These are phyloP conservation scores for Thymallus thymallus DNA, from an alignment of 2,113 vertebrate species.

Conservation along the genomic window DNA sequence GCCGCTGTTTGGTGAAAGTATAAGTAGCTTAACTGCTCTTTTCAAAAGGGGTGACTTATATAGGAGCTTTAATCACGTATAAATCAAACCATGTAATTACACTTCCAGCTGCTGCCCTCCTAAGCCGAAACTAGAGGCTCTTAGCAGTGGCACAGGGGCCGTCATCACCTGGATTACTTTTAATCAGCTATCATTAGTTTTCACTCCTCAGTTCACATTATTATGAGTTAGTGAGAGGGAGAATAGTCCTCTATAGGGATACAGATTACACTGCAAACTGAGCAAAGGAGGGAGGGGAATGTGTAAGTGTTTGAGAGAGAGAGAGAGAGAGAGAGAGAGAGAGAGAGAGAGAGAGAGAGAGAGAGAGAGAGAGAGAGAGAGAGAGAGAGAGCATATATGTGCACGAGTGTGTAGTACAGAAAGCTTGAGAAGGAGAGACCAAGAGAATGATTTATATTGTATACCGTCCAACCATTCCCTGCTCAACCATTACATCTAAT, in stretches of 20 bases:
- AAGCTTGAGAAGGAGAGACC: neutral
- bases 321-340: neutral
- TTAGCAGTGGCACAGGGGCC: conserved; percentile 72
- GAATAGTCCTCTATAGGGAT: neutral
- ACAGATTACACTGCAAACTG: neutral
- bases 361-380: neutral
- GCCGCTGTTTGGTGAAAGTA: conserved; percentile 94
- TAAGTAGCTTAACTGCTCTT: conserved; percentile 98
- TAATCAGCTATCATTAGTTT: conserved; percentile 76
- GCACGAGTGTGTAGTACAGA: neutral
- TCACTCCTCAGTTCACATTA: conserved; percentile 71
- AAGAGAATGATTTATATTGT: neutral
- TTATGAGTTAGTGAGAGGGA: conserved; percentile 65
- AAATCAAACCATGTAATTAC: conserved; percentile 97
- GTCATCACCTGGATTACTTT: conserved; percentile 86
- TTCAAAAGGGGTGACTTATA: conserved; percentile 98
- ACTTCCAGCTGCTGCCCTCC: conserved; percentile 88
- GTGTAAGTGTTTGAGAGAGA: neutral
- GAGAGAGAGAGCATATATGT: neutral
- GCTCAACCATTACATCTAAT: neutral
- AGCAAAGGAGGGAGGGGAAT: too few relatives aligned
- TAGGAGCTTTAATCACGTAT: conserved; percentile 97
- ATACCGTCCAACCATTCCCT: neutral
- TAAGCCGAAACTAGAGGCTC: conserved; percentile 79
- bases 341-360: neutral